A percentile compares a stretch with the other conserved stretches of the same genome.
Conservation (phyloP, 2,797 vertebrate genomes). For the Arvicola amphibius region DNA sequence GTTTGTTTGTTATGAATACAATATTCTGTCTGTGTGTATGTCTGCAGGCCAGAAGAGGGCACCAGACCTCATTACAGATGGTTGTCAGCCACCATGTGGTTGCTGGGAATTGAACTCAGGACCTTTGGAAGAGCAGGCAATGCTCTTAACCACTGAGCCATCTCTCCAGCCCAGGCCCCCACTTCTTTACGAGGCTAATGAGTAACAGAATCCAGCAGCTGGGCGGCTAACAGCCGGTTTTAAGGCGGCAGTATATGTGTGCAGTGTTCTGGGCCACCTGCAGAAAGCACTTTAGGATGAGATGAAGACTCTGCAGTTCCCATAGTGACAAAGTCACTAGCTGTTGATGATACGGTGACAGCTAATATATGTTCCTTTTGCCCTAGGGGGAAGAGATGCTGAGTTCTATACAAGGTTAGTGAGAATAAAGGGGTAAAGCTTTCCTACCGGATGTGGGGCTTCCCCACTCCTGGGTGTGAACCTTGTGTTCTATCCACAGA, state of each 20-base stretch:
- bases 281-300: background rate
- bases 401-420: background rate
- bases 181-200: constrained; percentile 44
- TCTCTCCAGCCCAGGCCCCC: too few species aligned
- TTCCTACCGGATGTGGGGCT: background rate
- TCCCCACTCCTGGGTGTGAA: background rate
- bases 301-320: background rate
- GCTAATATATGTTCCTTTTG: background rate
- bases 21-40: too few species aligned
- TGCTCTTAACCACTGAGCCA: too few species aligned
- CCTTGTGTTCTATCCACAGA: background rate
- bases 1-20: too few species aligned
- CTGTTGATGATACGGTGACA: background rate
- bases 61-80: too few species aligned
- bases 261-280: background rate
- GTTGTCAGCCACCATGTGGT: too few species aligned
- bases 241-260: background rate
- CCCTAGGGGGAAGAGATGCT: background rate
- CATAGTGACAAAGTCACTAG: background rate
- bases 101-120: too few species aligned
- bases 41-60: too few species aligned
- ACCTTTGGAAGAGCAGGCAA: too few species aligned
- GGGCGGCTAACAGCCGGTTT: constrained; percentile 26
- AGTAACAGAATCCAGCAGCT: constrained; percentile 15
- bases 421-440: background rate